Evolutionary conservation across 35 echinoderm and acorn worm genomes (phyloP), one percentile per base, ranked within the genome.

Genomic region (Heliocidaris erythrogramma): DNA sequence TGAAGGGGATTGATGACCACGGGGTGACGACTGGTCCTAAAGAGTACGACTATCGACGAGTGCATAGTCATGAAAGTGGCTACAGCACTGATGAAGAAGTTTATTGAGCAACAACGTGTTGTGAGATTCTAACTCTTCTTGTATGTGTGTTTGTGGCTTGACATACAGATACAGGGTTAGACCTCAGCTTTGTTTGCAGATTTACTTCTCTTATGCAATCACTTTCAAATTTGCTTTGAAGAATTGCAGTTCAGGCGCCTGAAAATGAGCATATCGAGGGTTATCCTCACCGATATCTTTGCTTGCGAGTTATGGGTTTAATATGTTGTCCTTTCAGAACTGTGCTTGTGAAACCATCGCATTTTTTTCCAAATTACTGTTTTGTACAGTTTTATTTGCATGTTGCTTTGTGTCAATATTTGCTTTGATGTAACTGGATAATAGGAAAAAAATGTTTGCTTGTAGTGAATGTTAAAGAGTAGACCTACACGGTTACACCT

Each of bases 11-110:
- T 24, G 49, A 92, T 32, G 94, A 95, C 17, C 86, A n/a, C 12
- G 48, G 35, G 30, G 94, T 35, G n/a, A 88, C 78, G 27, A 56
- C 61, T 4, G 30, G 78, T 21, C 17, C 85, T 18, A 88, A 86
- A 52, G 53, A 59, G 30, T 60, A 88, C 9, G 48, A 18, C n/a
- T 90, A 91, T n/a, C 90, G 59, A 29, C 86, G 94, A 18, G 94
- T 71, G 50, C 48, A 91, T 88, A 91, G 86, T 8, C 88, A 90
- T 14, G 94, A 95, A 32, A 95, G 94, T 92, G 94, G 94, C 4
- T 95, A 95, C 56, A 92, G 87, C 13, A 95, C 60, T 90, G 94
- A 95, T 18, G 94, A 92, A 11, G 94, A 95, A 13, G 91, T 59
- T 32, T 92, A 92, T 48, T 92, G 91, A 92, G 31, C 47, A 42